Percentiles rank a stretch among this genome's conserved stretches.
phyloP scores from a whole-genome alignment of 1,140 invertebrate genomes.

The Aphis gossypii region DNA sequence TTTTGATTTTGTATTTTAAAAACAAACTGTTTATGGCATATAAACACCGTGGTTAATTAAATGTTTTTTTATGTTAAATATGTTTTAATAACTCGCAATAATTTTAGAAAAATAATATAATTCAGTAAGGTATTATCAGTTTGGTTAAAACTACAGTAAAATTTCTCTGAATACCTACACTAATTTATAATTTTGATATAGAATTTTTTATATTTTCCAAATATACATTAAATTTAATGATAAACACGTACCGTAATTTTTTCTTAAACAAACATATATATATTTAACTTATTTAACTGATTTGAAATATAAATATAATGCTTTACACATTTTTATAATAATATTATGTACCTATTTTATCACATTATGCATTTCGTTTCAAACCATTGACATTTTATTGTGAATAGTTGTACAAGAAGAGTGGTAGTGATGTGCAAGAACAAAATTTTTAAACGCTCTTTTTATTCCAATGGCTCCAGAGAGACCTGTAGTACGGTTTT shows the following conservation, averaged over 20 bases:
- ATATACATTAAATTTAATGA: background rate
- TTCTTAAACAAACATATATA: background rate
- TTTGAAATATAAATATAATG: constrained; percentile 7
- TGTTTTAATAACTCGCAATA: background rate
- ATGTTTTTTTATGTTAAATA: background rate
- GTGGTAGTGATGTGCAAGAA: constrained; percentile 21
- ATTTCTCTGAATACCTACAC: too few species aligned
- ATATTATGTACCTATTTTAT: constrained; percentile 32
- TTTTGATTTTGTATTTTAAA: background rate
- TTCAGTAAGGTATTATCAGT: background rate
- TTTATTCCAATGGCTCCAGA: constrained; percentile 45
- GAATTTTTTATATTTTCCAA: background rate
- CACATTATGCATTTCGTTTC: constrained; percentile 2
- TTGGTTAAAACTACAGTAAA: background rate
- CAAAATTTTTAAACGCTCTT: constrained; percentile 50
- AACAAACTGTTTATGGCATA: background rate
- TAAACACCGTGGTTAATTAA: background rate
- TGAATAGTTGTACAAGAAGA: background rate
- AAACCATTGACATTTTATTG: background rate
- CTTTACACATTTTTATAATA: background rate
- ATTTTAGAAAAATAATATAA: background rate
- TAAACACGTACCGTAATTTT: background rate
- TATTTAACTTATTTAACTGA: background rate
- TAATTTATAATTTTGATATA: background rate
- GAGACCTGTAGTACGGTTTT: constrained; percentile 45